Evolutionary conservation across 2,797 vertebrate species (phyloP).

Genomic region (Manis pentadactyla): DNA sequence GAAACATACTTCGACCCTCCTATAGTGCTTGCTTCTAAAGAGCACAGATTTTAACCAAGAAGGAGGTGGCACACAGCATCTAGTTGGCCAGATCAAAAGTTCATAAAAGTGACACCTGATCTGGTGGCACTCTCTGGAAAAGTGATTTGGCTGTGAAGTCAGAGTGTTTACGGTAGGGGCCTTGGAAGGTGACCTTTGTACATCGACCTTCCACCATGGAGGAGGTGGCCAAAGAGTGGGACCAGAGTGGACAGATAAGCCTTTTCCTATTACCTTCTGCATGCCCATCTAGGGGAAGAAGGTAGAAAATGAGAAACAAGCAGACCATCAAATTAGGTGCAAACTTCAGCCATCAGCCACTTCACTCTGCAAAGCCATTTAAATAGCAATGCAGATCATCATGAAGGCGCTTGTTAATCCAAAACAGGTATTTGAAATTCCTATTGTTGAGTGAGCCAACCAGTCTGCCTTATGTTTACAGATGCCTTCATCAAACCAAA

Average conservation of each 20-base stretch:
- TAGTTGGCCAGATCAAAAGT: conserved; percentile 64
- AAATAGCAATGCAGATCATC: background rate
- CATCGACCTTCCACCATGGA: conserved; percentile 6
- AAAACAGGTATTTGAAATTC: conserved; percentile 46
- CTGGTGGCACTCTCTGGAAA: conserved; percentile 75
- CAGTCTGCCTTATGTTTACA: conserved; percentile 6
- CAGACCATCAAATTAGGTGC: background rate
- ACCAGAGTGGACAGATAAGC: conserved; percentile 29
- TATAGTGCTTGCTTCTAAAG: conserved; percentile 31
- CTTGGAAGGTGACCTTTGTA: conserved; percentile 71
- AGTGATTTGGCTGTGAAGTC: conserved; percentile 75
- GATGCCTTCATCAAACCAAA: background rate
- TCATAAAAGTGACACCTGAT: conserved; percentile 74
- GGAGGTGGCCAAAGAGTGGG: background rate
- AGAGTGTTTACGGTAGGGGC: conserved; percentile 59
- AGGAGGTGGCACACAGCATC: background rate
- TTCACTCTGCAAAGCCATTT: background rate
- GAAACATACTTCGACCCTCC: background rate
- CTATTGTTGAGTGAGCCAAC: background rate
- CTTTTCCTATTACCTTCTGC: conserved; percentile 28
- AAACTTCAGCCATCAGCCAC: background rate
- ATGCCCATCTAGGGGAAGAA: background rate
- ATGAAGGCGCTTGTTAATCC: background rate
- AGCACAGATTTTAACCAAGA: conserved; percentile 51
- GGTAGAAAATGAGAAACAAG: background rate